Conservation (phyloP, 1,140 invertebrate genomes). For the Centruroides sculpturatus region DNA sequence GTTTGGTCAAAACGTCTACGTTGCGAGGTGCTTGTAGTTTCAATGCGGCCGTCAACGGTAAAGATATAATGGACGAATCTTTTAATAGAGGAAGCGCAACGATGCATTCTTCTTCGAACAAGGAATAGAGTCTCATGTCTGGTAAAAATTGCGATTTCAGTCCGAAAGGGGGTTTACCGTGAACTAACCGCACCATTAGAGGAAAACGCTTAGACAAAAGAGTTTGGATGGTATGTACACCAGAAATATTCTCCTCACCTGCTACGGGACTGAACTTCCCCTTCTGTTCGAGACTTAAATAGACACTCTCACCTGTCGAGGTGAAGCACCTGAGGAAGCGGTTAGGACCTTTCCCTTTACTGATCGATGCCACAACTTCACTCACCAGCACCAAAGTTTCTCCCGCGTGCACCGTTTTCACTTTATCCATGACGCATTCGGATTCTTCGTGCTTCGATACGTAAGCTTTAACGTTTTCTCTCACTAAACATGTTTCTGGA, state of each 20-base stretch:
- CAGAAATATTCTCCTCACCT: slow-evolving; percentile 79
- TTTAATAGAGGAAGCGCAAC: slow-evolving; percentile 59
- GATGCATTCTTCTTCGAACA: slow-evolving; percentile 63
- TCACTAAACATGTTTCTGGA: slow-evolving; percentile 63
- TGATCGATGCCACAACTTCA: slow-evolving; percentile 44
- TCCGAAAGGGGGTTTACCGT: slow-evolving; percentile 63
- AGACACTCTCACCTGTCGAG: slow-evolving; percentile 62
- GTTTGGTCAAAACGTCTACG: slow-evolving; percentile 57
- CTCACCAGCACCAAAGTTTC: slow-evolving; percentile 61
- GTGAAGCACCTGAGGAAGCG: slow-evolving; percentile 75
- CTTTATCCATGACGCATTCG: slow-evolving; percentile 48
- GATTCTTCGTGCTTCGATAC: slow-evolving; percentile 34
- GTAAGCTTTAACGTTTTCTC: slow-evolving; percentile 70
- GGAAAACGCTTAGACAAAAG: slow-evolving; percentile 74
- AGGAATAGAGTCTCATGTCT: slow-evolving; percentile 63
- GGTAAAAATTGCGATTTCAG: slow-evolving; percentile 53
- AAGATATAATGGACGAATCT: slow-evolving; percentile 42
- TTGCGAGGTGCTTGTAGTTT: slow-evolving; percentile 72
- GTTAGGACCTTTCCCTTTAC: slow-evolving; percentile 18
- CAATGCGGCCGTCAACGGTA: slow-evolving; percentile 68
- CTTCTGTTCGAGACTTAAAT: slow-evolving; percentile 66
- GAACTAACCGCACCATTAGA: slow-evolving; percentile 73
- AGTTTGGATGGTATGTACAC: slow-evolving; percentile 65
- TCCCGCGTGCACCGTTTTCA: slow-evolving; percentile 52
- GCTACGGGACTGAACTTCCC: slow-evolving; percentile 80